These are phyloP conservation scores for Cryptus viduatorius DNA, from an alignment of 2,888 invertebrate genomes.

Conservation along the genomic window DNA sequence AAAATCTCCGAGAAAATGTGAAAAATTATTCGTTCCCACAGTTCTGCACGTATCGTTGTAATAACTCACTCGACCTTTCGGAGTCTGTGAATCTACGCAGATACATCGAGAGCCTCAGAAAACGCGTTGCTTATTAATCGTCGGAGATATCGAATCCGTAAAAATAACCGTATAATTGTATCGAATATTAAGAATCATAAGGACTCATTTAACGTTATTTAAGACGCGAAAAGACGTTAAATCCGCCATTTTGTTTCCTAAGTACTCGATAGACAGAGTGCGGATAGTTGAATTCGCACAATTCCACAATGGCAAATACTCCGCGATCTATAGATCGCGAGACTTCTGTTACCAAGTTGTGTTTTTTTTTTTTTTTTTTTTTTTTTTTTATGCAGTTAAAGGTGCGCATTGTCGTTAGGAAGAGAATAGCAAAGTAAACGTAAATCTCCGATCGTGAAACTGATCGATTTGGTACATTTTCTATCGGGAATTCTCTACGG, in stretches of 20 bases:
- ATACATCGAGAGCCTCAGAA: conserved; percentile 21
- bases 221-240: neutral
- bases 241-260: neutral
- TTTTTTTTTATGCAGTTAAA: neutral
- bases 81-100: conserved; percentile 19
- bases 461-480: conserved; percentile 4
- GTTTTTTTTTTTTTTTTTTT: neutral
- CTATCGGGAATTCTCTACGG: neutral
- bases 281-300: conserved; percentile 14
- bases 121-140: conserved; percentile 25
- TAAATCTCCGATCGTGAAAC: neutral
- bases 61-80: conserved; percentile 50
- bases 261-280: conserved; percentile 3
- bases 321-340: conserved; percentile 5
- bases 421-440: neutral
- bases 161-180: neutral
- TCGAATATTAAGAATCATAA: neutral
- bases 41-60: conserved; percentile 21
- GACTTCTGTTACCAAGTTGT: conserved; percentile 4
- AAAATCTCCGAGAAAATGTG: neutral
- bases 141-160: neutral
- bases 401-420: neutral
- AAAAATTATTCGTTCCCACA: conserved; percentile 52
- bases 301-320: conserved; percentile 13
- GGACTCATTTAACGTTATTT: neutral